Base-by-base conservation (phyloP, 53 echinoderm and acorn worm species). In the Astropecten irregularis region DNA sequence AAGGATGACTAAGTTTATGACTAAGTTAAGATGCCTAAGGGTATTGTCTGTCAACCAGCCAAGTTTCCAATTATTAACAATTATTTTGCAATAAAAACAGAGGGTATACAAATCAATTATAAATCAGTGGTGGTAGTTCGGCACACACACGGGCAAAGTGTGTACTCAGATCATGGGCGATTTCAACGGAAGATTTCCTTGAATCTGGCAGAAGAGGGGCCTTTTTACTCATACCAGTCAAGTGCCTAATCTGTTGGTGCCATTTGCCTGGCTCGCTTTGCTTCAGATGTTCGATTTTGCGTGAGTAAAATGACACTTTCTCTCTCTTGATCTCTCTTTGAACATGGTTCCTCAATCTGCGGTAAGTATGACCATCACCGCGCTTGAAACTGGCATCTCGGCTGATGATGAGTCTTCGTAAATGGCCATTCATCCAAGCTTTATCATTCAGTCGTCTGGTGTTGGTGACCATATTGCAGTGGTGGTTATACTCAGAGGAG, bases 121-220 rank as follows among this genome's bases (percentile, higher is more conserved):
- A n/a, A n/a, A n/a, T n/a, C n/a, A 85, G 65, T 6, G 85, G 65
- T 21, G 85, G 85, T 30, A 64, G n/a, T n/a, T n/a, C n/a, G n/a
- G n/a, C n/a, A n/a, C n/a, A n/a, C n/a, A n/a, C n/a, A n/a, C n/a
- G n/a, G n/a, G n/a, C n/a, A n/a, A n/a, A n/a, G n/a, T n/a, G n/a
- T n/a, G n/a, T n/a, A n/a, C n/a, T n/a, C n/a, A 73, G 14, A 11
- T 73, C 63, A 65, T 74, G 73, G 26, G 52, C 37, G 0, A 20
- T 40, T 3, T 82, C 66, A 0, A 18, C 0, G 1, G 14, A 13
- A 48, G 82, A 66, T 50, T 51, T 49, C 16, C 50, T 11, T 1
- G n/a, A n/a, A 0, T 2, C 2, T 0, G 52, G n/a, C n/a, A 31
- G n/a, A 82, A n/a, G 23, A 5, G 2, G 18, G 20, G 34, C 15